A percentile compares a stretch with the other conserved stretches of the same genome.
These are phyloP conservation scores for Remorina albescens DNA, from an alignment of 2,797 vertebrate species.

Conservation along the genomic window DNA sequence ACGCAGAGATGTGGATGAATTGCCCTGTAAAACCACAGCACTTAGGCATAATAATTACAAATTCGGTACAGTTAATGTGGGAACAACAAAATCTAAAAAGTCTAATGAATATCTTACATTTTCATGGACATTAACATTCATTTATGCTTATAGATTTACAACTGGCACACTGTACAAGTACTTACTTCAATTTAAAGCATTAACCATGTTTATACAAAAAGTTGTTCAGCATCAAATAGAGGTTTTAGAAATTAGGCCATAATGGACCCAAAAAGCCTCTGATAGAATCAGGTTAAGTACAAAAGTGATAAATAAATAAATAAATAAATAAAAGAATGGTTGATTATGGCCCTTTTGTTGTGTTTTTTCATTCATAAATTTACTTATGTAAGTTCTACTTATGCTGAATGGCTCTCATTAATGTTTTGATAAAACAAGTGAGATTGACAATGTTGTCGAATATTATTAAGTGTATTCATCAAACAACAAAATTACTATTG, in stretches of 20 bases:
- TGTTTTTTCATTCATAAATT: not conserved
- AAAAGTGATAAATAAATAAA: too few relatives aligned
- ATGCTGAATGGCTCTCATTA: too few relatives aligned
- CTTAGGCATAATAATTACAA: not conserved
- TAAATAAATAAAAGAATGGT: too few relatives aligned
- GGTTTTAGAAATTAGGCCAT: not conserved
- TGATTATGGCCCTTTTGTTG: too few relatives aligned
- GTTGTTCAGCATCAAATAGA: not conserved
- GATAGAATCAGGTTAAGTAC: not conserved
- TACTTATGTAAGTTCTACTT: not conserved
- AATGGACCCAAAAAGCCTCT: not conserved
- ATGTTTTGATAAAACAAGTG: not conserved
- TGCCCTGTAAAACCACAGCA: not conserved
- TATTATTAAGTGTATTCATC: not conserved
- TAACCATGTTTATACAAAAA: not conserved
- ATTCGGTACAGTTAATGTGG: not conserved
- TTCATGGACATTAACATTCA: not conserved
- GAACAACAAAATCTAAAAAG: not conserved
- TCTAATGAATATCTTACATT: not conserved
- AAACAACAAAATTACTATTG: too few relatives aligned
- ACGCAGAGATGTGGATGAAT: not conserved
- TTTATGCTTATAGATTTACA: not conserved
- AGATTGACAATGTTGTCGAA: not conserved
- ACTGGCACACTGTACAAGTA: not conserved
- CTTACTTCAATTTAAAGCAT: not conserved